phyloP scores from a whole-genome alignment of 2,113 vertebrate species.

The human region DNA sequence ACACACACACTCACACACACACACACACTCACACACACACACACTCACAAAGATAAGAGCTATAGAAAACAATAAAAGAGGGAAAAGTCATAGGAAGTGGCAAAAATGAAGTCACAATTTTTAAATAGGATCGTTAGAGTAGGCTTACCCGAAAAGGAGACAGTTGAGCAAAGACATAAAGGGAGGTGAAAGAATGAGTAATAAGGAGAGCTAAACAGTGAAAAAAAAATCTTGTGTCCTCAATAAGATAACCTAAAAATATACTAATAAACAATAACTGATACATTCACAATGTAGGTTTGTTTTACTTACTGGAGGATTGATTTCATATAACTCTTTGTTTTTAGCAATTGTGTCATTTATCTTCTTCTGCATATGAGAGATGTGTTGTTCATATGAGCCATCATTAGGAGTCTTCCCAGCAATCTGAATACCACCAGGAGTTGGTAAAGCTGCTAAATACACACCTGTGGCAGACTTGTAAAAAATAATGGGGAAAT shows the following conservation, averaged over 20 bases:
- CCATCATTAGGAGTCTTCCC: constrained; percentile 96
- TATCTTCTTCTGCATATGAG: constrained; percentile 97
- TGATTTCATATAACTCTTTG: constrained; percentile 96
- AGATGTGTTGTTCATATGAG: constrained; percentile 94
- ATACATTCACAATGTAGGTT: background rate
- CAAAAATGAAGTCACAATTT: background rate
- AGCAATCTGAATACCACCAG: constrained; percentile 97
- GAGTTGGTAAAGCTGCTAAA: constrained; percentile 92
- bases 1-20: background rate
- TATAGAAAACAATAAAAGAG: background rate
- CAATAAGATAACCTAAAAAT: background rate
- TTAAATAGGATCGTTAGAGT: background rate
- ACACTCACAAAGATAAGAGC: background rate
- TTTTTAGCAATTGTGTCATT: constrained; percentile 96
- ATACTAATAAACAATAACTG: background rate
- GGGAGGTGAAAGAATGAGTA: background rate
- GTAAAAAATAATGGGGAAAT: background rate
- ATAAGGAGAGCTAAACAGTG: background rate
- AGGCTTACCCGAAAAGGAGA: background rate
- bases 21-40: background rate
- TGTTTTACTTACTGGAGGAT: constrained; percentile 91
- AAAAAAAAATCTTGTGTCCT: background rate
- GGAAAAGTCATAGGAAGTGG: background rate
- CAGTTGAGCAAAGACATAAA: background rate
- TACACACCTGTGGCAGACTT: constrained; percentile 99